A percentile compares a stretch with the other conserved stretches of the same genome.
phyloP scores from a whole-genome alignment of 2,888 invertebrate genomes.

The Sarcophaga variegata region DNA sequence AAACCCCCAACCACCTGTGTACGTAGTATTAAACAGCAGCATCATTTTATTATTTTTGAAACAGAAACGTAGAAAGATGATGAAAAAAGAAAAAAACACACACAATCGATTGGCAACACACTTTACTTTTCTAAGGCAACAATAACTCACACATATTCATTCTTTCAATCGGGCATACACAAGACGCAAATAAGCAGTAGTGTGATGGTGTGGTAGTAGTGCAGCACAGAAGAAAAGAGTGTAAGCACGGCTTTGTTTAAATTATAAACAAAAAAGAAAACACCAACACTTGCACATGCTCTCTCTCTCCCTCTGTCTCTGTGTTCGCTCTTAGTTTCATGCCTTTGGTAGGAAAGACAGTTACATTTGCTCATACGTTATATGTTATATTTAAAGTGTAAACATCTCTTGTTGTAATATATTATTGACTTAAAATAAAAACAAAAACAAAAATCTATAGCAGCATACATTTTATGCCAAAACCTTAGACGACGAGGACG shows the following conservation, averaged over 20 bases:
- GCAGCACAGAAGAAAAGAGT: slow-evolving; percentile 12
- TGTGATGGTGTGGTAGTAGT: not conserved
- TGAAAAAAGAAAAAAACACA: not conserved
- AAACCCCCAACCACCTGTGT: not conserved
- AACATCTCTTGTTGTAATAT: slow-evolving; percentile 19
- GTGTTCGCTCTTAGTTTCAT: not conserved
- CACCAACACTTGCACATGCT: not conserved
- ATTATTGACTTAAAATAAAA: slow-evolving; percentile 61
- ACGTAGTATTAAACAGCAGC: not conserved
- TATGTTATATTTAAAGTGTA: too few species aligned
- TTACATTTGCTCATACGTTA: too few species aligned
- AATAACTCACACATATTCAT: slow-evolving; percentile 27
- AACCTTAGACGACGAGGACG: not conserved
- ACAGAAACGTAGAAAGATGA: not conserved
- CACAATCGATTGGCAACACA: slow-evolving; percentile 65
- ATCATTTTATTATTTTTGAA: slow-evolving; percentile 1
- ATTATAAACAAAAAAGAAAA: slow-evolving; percentile 38
- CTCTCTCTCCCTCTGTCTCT: not conserved
- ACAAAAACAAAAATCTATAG: slow-evolving; percentile 60
- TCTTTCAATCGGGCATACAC: not conserved
- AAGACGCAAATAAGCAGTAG: not conserved
- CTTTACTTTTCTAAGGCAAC: slow-evolving; percentile 51
- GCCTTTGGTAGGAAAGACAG: not conserved
- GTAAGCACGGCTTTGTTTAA: slow-evolving; percentile 11
- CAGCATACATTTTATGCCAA: slow-evolving; percentile 16